Base-by-base conservation (phyloP, 1,140 invertebrate species). In the Amyelois transitella region DNA sequence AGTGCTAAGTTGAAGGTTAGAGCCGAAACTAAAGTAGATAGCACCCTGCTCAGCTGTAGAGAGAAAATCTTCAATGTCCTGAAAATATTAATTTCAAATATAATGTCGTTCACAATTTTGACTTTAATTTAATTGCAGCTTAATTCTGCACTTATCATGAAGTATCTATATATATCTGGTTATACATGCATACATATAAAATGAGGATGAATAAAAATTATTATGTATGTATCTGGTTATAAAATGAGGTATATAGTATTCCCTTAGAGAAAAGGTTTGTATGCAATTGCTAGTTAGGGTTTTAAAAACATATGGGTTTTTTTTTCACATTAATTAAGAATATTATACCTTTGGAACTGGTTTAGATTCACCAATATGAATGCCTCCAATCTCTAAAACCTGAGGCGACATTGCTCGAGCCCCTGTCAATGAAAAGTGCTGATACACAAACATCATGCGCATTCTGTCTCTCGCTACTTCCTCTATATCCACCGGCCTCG, bases 11-110 rank as follows among this genome's bases (percentile, higher is more conserved):
- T 78, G 75, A 7, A 89, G 58, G 66, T 90, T 88, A 0, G 91
- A 89, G 0, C 92, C 92, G 50, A 93, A 84, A 60, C 90, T 91
- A 56, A 93, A 90, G 62, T 90, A 91, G 47, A 93, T 89, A 1
- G 90, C 91, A 0, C 92, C 92, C 25, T 91, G 61, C 18, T 86
- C 74, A 10, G 91, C 86, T 21, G 82, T 76, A 14, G 90, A 85
- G 21, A 93, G 66, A 64, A 91, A 92, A n/a, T 84, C 65, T 67
- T 92, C 80, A 21, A 92, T 71, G 55, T 92, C 87, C 88, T 91
- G 67, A 12, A 76, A 84, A 14, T 14, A 14, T 2, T 14, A 14
- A 32, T n/a, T n/a, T n/a, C n/a, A n/a, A n/a, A n/a, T n/a, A n/a
- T n/a, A n/a, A n/a, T n/a, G n/a, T n/a, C n/a, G n/a, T n/a, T n/a